Base-by-base conservation (phyloP, 1,140 invertebrate genomes). In the Catajapyx aquilonaris region DNA sequence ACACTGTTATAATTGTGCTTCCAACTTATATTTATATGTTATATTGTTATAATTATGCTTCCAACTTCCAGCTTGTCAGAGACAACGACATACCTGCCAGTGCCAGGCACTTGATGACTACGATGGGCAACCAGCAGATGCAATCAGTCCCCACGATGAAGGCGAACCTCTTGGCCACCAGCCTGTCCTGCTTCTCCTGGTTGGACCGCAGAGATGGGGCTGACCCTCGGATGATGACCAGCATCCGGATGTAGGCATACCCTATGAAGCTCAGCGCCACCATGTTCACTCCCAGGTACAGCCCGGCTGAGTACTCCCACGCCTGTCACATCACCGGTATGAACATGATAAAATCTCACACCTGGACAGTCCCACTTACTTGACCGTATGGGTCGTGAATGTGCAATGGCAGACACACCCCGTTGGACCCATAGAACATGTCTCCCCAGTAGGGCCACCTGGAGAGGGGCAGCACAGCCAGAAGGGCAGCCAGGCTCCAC, bases 51-150 rank as follows among this genome's bases (percentile, higher is more conserved):
- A n/a, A n/a, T n/a, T n/a, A n/a, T n/a, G n/a, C n/a, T n/a, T n/a
- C n/a, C n/a, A n/a, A n/a, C n/a, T n/a, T n/a, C n/a, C n/a, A n/a
- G n/a, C n/a, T n/a, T n/a, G n/a, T n/a, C n/a, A n/a, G n/a, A n/a
- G n/a, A n/a, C n/a, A n/a, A n/a, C n/a, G n/a, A 37, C 41, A 44
- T 41, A 65, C 66, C 64, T 39, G 57, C 53, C n/a, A 73, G 49
- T 4, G 68, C 69, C 1, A 65, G 48, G 33, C 68, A 46, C 49
- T 73, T 73, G 31, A 70, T 57, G 7, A 64, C 46, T 25, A 71
- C 69, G 36, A 73, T 60, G 2, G 71, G 71, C 20, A 69, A 50
- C 71, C 71, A 73, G 48, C 71, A 73, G 17, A 71, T 46, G 45
- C 66, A 71, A 45, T 73, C 69, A 0, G 70, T 71, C 34, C 62